Evolutionary conservation across 2,888 invertebrate genomes (phyloP).

Genomic region (Drosophila percnosoma): DNA sequence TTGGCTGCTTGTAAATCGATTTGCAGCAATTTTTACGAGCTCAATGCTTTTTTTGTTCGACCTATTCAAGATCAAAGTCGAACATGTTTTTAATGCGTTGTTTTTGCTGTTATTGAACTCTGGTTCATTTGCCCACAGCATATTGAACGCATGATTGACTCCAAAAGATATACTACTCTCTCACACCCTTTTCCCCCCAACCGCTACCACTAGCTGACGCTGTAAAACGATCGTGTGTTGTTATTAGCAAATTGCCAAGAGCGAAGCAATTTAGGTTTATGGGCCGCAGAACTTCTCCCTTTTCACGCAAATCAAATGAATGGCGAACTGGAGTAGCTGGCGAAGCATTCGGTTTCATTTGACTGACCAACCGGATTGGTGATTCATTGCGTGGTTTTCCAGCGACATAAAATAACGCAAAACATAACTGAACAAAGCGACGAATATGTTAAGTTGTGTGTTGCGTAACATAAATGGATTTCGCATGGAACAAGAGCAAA

Average conservation of each 20-base stretch:
- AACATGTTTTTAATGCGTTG: conserved; percentile 25
- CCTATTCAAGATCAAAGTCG: conserved; percentile 64
- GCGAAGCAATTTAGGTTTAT: conserved; percentile 50
- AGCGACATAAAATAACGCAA: too few relatives aligned
- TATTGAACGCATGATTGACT: conserved; percentile 64
- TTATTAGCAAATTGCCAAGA: conserved; percentile 53
- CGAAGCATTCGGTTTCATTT: conserved; percentile 49
- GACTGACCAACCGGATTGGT: conserved; percentile 34
- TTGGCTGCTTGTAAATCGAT: conserved; percentile 13
- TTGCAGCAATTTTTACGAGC: conserved; percentile 5
- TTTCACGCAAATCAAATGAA: conserved; percentile 26
- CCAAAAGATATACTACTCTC: conserved; percentile 29
- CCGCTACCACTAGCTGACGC: background rate
- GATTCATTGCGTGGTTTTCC: conserved; percentile 37
- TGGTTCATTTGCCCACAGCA: conserved; percentile 27
- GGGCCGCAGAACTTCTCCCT: conserved; percentile 29
- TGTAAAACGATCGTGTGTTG: conserved; percentile 58
- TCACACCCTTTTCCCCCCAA: conserved; percentile 3
- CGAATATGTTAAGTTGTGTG: background rate
- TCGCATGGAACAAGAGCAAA: too few relatives aligned
- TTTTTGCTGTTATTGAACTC: conserved; percentile 63
- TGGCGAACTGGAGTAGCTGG: conserved; percentile 14
- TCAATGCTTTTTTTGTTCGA: background rate
- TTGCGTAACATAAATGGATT: too few relatives aligned
- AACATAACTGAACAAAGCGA: background rate